Conservation (phyloP, 2,888 invertebrate species). For the Fragum sueziense region DNA sequence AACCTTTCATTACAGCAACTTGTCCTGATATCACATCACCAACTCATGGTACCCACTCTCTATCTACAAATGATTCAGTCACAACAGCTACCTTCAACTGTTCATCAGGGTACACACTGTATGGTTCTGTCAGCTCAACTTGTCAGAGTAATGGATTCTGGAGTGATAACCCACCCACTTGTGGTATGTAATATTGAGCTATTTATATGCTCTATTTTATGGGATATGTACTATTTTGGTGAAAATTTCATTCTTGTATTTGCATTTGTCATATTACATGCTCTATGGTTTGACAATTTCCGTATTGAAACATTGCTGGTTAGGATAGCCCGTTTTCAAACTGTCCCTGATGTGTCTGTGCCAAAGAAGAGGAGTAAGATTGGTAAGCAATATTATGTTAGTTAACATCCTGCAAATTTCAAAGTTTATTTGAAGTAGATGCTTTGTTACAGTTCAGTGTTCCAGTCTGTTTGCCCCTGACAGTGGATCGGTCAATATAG, state of each 20-base stretch:
- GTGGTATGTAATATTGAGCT: slow-evolving; percentile 44
- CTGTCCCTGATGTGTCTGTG: too few relatives aligned
- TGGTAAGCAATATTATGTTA: too few relatives aligned
- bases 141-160: slow-evolving; percentile 39
- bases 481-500: slow-evolving; percentile 21
- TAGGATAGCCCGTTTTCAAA: too few relatives aligned
- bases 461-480: slow-evolving; percentile 2
- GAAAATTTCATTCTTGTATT: too few relatives aligned
- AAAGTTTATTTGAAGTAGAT: too few relatives aligned
- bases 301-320: too few relatives aligned
- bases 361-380: too few relatives aligned
- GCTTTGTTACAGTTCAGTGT: slow-evolving; percentile 44
- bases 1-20: slow-evolving; percentile 5
- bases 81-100: slow-evolving; percentile 33
- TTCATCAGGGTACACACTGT: slow-evolving; percentile 39
- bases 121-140: slow-evolving; percentile 19
- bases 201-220: too few relatives aligned
- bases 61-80: slow-evolving; percentile 10
- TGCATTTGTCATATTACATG: too few relatives aligned
- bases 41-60: slow-evolving; percentile 19
- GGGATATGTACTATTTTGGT: too few relatives aligned
- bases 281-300: too few relatives aligned
- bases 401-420: too few relatives aligned
- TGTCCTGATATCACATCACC: slow-evolving; percentile 34
- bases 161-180: slow-evolving; percentile 38